Evolutionary conservation across 2,797 vertebrate species (phyloP).

Genomic region (Neopelma chrysocephalum): DNA sequence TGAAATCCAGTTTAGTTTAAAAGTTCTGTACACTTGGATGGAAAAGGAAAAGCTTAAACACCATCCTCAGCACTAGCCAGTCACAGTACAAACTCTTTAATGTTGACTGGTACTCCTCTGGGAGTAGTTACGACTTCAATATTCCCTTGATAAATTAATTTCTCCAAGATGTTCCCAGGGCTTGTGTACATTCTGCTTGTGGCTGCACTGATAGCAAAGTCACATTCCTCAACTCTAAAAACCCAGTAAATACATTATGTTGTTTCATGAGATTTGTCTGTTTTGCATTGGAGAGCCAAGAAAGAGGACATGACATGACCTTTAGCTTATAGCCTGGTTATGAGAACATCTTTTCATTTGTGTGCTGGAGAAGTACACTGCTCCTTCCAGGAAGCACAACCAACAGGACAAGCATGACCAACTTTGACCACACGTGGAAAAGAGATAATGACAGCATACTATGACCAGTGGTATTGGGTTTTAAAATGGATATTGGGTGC

Average conservation of each 20-base stretch:
- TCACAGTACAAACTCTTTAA: not conserved
- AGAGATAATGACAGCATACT: not conserved
- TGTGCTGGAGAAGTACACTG: not conserved
- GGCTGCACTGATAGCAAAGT: constrained; percentile 56
- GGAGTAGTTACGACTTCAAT: not conserved
- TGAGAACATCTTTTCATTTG: constrained; percentile 24
- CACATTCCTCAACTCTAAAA: constrained; percentile 29
- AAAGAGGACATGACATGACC: not conserved
- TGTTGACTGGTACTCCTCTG: not conserved
- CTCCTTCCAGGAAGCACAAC: not conserved
- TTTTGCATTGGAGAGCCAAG: not conserved
- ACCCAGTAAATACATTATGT: not conserved
- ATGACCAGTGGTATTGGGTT: not conserved
- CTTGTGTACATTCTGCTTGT: constrained; percentile 50
- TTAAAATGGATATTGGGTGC: not conserved
- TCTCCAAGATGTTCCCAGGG: constrained; percentile 60
- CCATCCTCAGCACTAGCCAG: not conserved
- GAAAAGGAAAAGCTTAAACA: not conserved
- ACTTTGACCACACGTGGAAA: not conserved
- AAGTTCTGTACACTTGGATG: not conserved
- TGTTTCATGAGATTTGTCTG: constrained; percentile 45
- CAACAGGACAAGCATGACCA: not conserved
- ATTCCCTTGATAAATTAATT: constrained; percentile 27
- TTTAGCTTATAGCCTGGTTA: constrained; percentile 10
- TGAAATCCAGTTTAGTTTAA: not conserved